Evolutionary conservation across 2,797 vertebrate genomes (phyloP).

Genomic region (Craterocephalus amniculus): DNA sequence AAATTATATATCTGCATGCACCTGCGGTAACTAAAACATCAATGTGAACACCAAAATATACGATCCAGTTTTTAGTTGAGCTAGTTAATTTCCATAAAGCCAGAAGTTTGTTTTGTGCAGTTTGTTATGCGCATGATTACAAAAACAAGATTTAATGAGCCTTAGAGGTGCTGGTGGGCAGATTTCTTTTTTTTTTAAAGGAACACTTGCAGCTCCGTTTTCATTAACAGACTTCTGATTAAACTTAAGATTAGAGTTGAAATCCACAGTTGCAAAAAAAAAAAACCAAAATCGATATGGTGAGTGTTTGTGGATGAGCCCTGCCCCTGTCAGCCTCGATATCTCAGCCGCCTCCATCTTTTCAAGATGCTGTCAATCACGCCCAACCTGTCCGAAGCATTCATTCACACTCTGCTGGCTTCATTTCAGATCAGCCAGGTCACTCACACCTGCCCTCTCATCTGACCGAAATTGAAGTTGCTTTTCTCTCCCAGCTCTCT

Average conservation of each 20-base stretch:
- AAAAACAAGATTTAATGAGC: slow-evolving; percentile 23
- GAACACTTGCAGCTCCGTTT: slow-evolving; percentile 12
- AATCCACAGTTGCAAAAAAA: not conserved
- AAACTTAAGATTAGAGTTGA: not conserved
- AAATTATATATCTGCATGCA: not conserved
- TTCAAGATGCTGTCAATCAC: slow-evolving; percentile 42
- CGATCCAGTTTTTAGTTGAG: not conserved
- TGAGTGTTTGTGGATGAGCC: not conserved
- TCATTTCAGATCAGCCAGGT: slow-evolving; percentile 28
- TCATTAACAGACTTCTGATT: not conserved
- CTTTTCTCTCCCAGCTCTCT: slow-evolving; percentile 27
- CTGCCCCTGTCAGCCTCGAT: slow-evolving; percentile 23
- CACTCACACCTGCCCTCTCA: slow-evolving; percentile 36
- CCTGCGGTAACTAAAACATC: not conserved
- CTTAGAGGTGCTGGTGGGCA: slow-evolving; percentile 9
- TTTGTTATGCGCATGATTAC: slow-evolving; percentile 9
- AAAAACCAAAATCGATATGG: not conserved
- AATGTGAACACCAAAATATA: not conserved
- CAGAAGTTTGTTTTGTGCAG: slow-evolving; percentile 2
- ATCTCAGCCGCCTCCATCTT: slow-evolving; percentile 13
- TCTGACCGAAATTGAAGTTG: slow-evolving; percentile 14
- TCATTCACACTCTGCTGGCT: slow-evolving; percentile 21
- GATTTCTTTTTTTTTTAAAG: slow-evolving; percentile 6
- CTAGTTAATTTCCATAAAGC: not conserved
- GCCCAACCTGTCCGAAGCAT: slow-evolving; percentile 4